Percentiles rank a stretch among this genome's conserved stretches.
Conservation (phyloP, 2,797 vertebrate species). For the Poliocrania exsul region DNA sequence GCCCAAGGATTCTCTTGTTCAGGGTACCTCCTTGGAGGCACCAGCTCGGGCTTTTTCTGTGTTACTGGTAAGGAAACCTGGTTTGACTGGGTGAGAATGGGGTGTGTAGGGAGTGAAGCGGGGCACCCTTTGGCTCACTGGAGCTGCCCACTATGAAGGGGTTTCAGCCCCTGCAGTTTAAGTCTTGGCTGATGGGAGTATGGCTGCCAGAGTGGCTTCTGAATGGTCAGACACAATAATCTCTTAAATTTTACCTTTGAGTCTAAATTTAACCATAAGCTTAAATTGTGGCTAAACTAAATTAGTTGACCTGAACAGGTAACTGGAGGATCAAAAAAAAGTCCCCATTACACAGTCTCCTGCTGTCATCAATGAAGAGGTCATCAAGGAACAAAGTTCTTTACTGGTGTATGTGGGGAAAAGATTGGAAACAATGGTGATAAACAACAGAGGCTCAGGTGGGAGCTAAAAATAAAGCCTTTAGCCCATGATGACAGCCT, state of each 20-base stretch:
- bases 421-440: neutral
- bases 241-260: neutral
- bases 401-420: neutral
- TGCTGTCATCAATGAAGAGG: neutral
- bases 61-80: neutral
- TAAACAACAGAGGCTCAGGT: neutral
- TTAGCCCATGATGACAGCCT: neutral
- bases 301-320: neutral
- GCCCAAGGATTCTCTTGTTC: neutral
- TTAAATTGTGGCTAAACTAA: neutral
- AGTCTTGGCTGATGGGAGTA: neutral
- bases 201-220: neutral
- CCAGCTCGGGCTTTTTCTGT: neutral
- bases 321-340: neutral
- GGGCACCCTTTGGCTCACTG: neutral
- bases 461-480: neutral
- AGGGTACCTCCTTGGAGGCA: neutral
- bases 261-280: neutral
- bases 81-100: neutral
- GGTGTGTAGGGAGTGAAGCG: neutral
- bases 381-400: neutral
- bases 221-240: neutral
- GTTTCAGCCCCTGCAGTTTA: neutral
- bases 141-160: neutral
- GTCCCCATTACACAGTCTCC: neutral